Base-by-base conservation (phyloP, 1,140 invertebrate species). In the Macrostomum lignano region DNA sequence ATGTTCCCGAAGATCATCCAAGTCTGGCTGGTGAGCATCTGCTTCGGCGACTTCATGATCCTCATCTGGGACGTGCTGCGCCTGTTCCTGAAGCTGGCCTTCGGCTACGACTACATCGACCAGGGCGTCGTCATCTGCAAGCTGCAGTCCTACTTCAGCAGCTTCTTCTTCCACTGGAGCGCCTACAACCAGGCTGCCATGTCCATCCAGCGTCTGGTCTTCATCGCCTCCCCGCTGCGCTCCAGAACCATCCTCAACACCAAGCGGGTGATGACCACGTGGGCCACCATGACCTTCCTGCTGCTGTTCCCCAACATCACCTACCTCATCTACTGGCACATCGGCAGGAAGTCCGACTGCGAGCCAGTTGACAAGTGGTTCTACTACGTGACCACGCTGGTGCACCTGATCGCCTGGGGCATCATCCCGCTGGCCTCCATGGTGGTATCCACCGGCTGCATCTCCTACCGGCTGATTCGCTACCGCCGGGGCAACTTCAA, bases 1-100 rank as follows among this genome's bases (percentile, higher is more conserved):
- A 15, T 28, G 9, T 28, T 28, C 19, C 26, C 26, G 3, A 28
- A 28, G 19, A 15, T 17, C 15, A 28, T 28, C 14, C 19, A 15
- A 9, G 7, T 28, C 14, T 28, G 26, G 26, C 19, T 28, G 19
- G 26, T 28, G 26, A 28, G 26, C 9, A 28, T 28, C 15, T 28
- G 26, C 9, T 15, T 28, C 5, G 26, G 26, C 15, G 26, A 28
- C 19, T 15, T 28, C 14, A 28, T 28, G 26, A 28, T 28, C 15
- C 15, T 28, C 5, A 5, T 3, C 9, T 15, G 3, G 7, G 26
- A 28, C 7, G 19, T 17, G 3, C 19, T 28, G 9, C 19, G 26
- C 14, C 15, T 28, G 26, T 15, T 28, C 19, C 14, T 14, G 15
- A 28, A 28, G 26, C 14, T 28, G 5, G 15, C 19, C 9, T 28